Evolutionary conservation across 2,888 invertebrate genomes (phyloP).

Genomic region (Xestoiulus laeticollis): DNA sequence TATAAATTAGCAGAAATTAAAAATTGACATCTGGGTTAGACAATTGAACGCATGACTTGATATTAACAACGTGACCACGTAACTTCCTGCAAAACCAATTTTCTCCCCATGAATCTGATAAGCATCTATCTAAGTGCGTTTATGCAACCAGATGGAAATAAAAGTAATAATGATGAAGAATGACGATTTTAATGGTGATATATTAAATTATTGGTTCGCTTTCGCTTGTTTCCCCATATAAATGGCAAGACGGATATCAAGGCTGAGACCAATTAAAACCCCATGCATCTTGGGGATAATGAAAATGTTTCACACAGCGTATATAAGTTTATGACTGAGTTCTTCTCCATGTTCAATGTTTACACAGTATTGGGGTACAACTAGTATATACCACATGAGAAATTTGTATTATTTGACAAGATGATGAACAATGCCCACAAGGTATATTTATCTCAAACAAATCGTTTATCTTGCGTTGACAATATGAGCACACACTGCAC

Average conservation of each 20-base stretch:
- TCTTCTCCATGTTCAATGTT: background rate
- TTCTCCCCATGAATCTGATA: background rate
- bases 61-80: background rate
- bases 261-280: background rate
- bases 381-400: background rate
- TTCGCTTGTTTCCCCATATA: background rate
- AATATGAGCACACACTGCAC: background rate
- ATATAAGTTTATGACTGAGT: background rate
- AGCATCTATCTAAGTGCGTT: background rate
- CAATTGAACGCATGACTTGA: constrained; percentile 5
- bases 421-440: background rate
- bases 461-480: background rate
- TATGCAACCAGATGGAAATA: constrained; percentile 28
- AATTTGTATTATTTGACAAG: background rate
- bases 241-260: background rate
- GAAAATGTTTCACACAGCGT: constrained; percentile 8
- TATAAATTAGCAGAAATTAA: constrained; percentile 14
- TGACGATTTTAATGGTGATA: background rate
- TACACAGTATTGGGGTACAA: background rate
- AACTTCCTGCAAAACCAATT: background rate
- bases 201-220: background rate
- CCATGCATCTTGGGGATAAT: background rate
- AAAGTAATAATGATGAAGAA: constrained; percentile 1
- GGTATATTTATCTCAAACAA: background rate
- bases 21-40: constrained; percentile 29